Conservation (phyloP, 2,888 invertebrate species). For the Omphaloscelis lunosa region DNA sequence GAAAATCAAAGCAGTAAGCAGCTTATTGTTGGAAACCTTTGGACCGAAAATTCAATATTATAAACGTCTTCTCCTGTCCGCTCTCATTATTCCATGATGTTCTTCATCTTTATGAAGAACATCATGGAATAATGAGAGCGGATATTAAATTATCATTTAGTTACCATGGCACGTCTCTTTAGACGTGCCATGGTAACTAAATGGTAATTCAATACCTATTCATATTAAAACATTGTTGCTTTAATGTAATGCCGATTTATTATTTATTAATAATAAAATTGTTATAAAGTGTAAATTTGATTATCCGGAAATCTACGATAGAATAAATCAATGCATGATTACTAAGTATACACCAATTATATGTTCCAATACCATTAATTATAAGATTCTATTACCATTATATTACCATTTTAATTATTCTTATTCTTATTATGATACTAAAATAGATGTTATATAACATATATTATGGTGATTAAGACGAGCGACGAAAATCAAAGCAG, state of each 20-base stretch:
- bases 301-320: neutral
- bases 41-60: neutral
- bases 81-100: neutral
- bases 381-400: slow-evolving; percentile 8
- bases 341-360: neutral
- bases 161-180: no score
- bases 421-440: no score
- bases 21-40: neutral
- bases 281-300: neutral
- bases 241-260: neutral
- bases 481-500: no score
- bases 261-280: neutral
- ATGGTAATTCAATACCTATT: neutral
- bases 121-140: no score
- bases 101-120: no score
- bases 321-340: slow-evolving; percentile 19
- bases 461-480: no score
- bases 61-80: neutral
- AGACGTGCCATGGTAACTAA: no score
- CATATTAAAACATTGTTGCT: neutral
- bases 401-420: no score
- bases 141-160: no score
- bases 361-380: slow-evolving; percentile 4
- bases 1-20: neutral
- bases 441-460: neutral